Conservation (phyloP, 1,140 invertebrate genomes). For the Diorhabda carinulata region DNA sequence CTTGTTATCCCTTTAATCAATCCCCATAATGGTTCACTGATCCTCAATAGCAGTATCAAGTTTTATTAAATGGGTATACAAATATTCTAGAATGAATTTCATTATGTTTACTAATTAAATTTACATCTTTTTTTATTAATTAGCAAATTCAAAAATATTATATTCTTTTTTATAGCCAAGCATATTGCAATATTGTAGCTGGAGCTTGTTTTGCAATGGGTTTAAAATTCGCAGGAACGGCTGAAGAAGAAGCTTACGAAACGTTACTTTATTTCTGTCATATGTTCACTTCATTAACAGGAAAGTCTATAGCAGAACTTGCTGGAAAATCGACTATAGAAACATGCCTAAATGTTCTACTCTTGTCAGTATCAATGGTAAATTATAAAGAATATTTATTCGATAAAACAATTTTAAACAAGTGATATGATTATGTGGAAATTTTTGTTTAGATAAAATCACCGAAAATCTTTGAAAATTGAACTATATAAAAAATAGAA, state of each 20-base stretch:
- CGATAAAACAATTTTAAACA: neutral
- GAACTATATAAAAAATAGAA: too few species aligned
- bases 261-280: conserved; percentile 66
- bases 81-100: too few species aligned
- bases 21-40: too few species aligned
- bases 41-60: too few species aligned
- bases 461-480: too few species aligned
- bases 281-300: conserved; percentile 61
- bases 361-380: conserved; percentile 77
- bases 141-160: neutral
- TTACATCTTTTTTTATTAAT: too few species aligned
- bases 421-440: too few species aligned
- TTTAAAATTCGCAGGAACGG: conserved; percentile 89
- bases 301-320: conserved; percentile 74
- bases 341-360: conserved; percentile 78
- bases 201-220: conserved; percentile 93
- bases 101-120: too few species aligned
- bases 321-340: conserved; percentile 88
- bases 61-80: too few species aligned
- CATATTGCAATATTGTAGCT: conserved; percentile 92
- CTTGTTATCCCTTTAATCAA: too few species aligned
- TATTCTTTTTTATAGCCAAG: conserved; percentile 65
- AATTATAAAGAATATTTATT: conserved; percentile 33
- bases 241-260: conserved; percentile 74
- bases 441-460: too few species aligned